These are phyloP conservation scores for Gallinago jamesoni DNA, from an alignment of 2,113 vertebrate genomes.

Conservation along the genomic window DNA sequence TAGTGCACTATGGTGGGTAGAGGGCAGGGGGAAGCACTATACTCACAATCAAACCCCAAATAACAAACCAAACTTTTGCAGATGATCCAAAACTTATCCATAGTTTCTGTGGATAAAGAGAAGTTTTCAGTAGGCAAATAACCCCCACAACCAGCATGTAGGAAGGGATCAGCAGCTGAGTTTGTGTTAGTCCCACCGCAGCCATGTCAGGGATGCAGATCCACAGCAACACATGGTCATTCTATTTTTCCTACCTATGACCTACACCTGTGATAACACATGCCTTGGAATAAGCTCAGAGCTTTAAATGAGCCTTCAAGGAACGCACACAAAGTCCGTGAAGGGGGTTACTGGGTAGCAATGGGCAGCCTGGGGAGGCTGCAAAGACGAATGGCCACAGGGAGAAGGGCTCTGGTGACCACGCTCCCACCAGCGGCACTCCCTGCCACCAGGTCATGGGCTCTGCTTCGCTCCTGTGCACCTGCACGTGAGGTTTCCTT, in stretches of 20 bases:
- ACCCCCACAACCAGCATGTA: not conserved
- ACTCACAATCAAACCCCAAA: not conserved
- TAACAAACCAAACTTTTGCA: not conserved
- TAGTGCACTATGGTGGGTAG: not conserved
- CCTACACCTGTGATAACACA: not conserved
- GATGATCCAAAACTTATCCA: not conserved
- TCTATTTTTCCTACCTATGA: not conserved
- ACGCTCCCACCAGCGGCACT: not conserved
- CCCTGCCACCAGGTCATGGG: not conserved
- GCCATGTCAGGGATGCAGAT: not conserved
- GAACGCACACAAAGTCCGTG: not conserved
- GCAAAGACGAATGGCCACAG: accelerated
- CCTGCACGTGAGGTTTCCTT: not conserved
- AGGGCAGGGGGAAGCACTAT: not conserved
- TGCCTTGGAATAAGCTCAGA: not conserved
- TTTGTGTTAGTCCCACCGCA: not conserved
- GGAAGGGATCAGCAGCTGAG: not conserved
- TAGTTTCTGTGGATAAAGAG: not conserved
- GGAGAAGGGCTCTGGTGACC: not conserved
- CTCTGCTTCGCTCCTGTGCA: accelerated
- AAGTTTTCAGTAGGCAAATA: not conserved
- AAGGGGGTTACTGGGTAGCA: not conserved
- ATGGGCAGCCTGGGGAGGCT: not conserved
- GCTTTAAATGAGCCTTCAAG: not conserved
- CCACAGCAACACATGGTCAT: not conserved